phyloP scores from a whole-genome alignment of 2,888 invertebrate genomes.

The Nomada fabriciana region DNA sequence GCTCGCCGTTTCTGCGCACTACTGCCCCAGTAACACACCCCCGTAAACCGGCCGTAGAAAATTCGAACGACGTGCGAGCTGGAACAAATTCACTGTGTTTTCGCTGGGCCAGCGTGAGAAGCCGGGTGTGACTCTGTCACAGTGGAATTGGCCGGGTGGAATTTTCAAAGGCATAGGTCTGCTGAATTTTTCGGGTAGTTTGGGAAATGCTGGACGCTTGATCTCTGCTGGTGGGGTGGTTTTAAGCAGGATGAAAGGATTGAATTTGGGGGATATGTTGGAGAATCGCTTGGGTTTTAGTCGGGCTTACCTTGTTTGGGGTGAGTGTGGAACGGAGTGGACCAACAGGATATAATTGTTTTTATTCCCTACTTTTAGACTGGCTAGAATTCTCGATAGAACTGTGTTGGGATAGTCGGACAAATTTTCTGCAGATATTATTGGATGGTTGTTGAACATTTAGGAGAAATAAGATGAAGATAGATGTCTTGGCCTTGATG shows the following conservation, averaged over 20 bases:
- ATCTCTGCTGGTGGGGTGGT: neutral
- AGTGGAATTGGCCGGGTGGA: neutral
- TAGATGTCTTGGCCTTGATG: neutral
- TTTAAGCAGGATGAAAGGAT: neutral
- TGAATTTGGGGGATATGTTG: neutral
- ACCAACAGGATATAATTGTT: too few species aligned
- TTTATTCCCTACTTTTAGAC: too few species aligned
- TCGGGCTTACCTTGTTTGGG: neutral
- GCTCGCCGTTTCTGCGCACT: constrained; percentile 81
- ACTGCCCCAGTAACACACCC: constrained; percentile 83
- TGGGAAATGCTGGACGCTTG: neutral
- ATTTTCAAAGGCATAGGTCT: neutral
- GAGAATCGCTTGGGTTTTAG: neutral
- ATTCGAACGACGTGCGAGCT: constrained; percentile 66
- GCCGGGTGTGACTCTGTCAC: neutral
- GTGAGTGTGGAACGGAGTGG: too few species aligned
- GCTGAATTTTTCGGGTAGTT: neutral
- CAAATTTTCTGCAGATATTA: too few species aligned
- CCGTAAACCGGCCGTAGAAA: constrained; percentile 70
- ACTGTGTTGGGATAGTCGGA: too few species aligned
- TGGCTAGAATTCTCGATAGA: too few species aligned
- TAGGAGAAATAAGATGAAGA: too few species aligned
- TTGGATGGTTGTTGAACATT: too few species aligned
- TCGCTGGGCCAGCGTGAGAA: constrained; percentile 11
- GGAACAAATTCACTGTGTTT: constrained; percentile 60